These are phyloP conservation scores for Emmelina monodactyla DNA, from an alignment of 2,888 invertebrate species.

Conservation along the genomic window DNA sequence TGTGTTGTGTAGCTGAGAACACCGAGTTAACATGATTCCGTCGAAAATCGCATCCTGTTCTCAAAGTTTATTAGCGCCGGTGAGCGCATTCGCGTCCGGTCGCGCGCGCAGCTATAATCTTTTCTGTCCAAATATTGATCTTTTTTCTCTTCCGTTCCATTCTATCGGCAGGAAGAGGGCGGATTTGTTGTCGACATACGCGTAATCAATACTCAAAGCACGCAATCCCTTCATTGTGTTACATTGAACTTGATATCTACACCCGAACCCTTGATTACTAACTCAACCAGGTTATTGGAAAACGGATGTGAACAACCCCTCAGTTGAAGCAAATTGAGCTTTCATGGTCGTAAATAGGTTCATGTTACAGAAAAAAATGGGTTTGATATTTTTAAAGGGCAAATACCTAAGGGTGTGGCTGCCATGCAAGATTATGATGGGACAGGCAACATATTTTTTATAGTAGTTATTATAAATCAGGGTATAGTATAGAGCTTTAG, in stretches of 20 bases:
- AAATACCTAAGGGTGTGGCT: no score
- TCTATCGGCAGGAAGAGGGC: constrained; percentile 41
- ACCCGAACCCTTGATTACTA: constrained; percentile 3
- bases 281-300: not conserved
- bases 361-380: not conserved
- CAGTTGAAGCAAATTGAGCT: no score
- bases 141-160: constrained; percentile 51
- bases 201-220: constrained; percentile 37
- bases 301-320: constrained; percentile 6
- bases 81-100: constrained; percentile 48
- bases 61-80: constrained; percentile 47
- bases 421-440: no score
- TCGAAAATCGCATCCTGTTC: constrained; percentile 58
- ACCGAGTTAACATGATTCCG: constrained; percentile 50
- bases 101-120: constrained; percentile 38
- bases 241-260: constrained; percentile 15
- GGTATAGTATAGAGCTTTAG: constrained; percentile 26
- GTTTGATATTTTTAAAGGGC: constrained; percentile 1
- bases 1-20: constrained; percentile 50
- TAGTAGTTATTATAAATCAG: constrained; percentile 31
- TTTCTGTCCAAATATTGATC: constrained; percentile 63
- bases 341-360: no score
- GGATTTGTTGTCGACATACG: constrained; percentile 32
- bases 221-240: constrained; percentile 30
- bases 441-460: no score